These are phyloP conservation scores for Hypena proboscidalis DNA, from an alignment of 2,888 invertebrate genomes.

Conservation along the genomic window DNA sequence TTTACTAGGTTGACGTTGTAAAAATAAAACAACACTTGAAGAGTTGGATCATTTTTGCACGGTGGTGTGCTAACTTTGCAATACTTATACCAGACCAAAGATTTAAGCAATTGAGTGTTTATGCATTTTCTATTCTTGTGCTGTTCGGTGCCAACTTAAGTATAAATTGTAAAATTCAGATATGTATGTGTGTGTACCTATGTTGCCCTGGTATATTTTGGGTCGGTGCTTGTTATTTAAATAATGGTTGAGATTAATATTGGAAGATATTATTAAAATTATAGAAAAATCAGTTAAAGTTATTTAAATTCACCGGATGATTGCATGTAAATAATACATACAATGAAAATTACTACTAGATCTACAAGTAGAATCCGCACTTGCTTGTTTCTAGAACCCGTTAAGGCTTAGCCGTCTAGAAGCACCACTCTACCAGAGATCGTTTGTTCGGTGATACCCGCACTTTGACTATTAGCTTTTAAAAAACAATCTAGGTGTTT, in stretches of 20 bases:
- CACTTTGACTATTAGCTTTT: too few relatives aligned
- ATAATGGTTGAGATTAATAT: constrained; percentile 54
- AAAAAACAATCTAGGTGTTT: too few relatives aligned
- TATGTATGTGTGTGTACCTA: constrained; percentile 51
- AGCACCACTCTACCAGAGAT: too few relatives aligned
- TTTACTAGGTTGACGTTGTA: constrained; percentile 43
- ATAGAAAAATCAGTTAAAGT: constrained; percentile 22
- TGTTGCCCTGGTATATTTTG: constrained; percentile 46
- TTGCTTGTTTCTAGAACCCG: too few relatives aligned
- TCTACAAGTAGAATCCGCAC: neutral
- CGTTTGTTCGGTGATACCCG: too few relatives aligned
- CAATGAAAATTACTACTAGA: too few relatives aligned
- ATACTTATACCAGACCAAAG: constrained; percentile 77
- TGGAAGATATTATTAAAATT: constrained; percentile 46
- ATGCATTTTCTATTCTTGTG: constrained; percentile 59
- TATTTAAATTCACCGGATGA: constrained; percentile 14
- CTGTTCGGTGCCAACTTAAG: constrained; percentile 68
- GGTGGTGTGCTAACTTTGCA: constrained; percentile 56
- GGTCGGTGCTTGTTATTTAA: constrained; percentile 53
- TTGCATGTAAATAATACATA: neutral
- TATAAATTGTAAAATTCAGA: constrained; percentile 49
- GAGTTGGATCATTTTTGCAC: constrained; percentile 36
- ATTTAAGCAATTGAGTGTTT: constrained; percentile 61
- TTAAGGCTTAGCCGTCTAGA: too few relatives aligned
- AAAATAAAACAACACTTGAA: constrained; percentile 37